Evolutionary conservation across 2,888 invertebrate genomes (phyloP).

Genomic region (Bombylius discolor): DNA sequence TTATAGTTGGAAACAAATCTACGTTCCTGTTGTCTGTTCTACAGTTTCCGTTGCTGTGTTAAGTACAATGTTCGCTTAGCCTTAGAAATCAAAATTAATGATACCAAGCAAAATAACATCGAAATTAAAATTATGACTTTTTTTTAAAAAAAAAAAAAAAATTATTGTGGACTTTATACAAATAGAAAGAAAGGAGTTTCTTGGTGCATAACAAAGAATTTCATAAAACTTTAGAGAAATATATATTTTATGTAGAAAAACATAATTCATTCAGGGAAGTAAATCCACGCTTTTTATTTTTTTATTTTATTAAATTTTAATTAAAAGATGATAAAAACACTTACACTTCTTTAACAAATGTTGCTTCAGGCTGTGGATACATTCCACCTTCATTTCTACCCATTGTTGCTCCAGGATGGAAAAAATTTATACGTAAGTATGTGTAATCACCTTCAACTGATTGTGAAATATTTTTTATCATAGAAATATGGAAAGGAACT

Average conservation of each 20-base stretch:
- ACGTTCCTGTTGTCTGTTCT: too few relatives aligned
- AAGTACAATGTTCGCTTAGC: too few relatives aligned
- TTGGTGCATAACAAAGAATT: too few relatives aligned
- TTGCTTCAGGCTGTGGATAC: conserved; percentile 90
- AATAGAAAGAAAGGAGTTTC: too few relatives aligned
- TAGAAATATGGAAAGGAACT: conserved; percentile 97
- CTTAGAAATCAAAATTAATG: too few relatives aligned
- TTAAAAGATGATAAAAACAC: conserved; percentile 26
- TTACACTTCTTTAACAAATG: conserved; percentile 95
- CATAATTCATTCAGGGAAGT: neutral
- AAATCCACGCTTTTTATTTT: neutral
- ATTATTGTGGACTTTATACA: too few relatives aligned
- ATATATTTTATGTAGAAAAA: neutral
- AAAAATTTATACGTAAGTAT: conserved; percentile 94
- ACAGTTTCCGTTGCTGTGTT: too few relatives aligned
- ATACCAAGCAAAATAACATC: too few relatives aligned
- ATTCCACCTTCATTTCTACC: conserved; percentile 82
- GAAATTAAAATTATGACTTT: too few relatives aligned
- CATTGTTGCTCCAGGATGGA: conserved; percentile 95
- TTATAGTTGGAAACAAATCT: too few relatives aligned
- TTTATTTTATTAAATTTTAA: neutral
- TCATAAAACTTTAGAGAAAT: too few relatives aligned
- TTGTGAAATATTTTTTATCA: conserved; percentile 97
- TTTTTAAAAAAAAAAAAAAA: too few relatives aligned
- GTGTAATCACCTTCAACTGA: conserved; percentile 98